phyloP scores from a whole-genome alignment of 1,140 invertebrate species.

The Nomia melanderi region DNA sequence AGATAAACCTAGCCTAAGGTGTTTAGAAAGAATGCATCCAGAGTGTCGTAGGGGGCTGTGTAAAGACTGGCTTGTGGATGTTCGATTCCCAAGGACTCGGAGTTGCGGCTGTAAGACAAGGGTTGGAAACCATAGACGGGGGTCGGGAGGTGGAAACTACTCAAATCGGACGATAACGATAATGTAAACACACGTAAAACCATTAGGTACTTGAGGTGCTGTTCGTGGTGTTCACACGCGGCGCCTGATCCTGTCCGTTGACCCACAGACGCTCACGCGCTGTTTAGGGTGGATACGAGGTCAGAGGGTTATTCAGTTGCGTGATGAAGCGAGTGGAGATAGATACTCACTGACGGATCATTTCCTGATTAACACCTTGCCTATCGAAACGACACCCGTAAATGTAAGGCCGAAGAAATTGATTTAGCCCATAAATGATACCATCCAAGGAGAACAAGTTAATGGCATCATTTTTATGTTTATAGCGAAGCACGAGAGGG shows the following conservation, averaged over 20 bases:
- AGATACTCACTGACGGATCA: neutral
- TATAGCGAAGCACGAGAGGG: too few relatives aligned
- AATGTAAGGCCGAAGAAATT: too few relatives aligned
- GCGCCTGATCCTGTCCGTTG: conserved; percentile 43
- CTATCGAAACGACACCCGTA: too few relatives aligned
- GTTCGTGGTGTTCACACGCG: conserved; percentile 34
- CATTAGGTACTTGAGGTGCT: conserved; percentile 46
- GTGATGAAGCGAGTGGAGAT: neutral
- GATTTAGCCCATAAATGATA: too few relatives aligned
- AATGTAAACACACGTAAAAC: conserved; percentile 70
- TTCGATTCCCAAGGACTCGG: conserved; percentile 32
- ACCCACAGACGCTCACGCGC: neutral
- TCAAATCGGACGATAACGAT: conserved; percentile 62
- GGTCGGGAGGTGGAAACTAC: conserved; percentile 36
- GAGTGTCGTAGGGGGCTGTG: conserved; percentile 29
- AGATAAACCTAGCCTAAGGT: neutral
- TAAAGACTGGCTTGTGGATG: conserved; percentile 23
- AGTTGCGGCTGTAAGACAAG: conserved; percentile 1
- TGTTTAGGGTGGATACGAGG: neutral
- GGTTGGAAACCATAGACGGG: neutral
- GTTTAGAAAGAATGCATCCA: conserved; percentile 18
- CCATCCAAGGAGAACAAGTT: too few relatives aligned
- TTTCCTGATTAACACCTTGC: too few relatives aligned
- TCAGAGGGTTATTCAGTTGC: neutral
- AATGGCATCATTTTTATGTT: too few relatives aligned